Base-by-base conservation (phyloP, 2,888 invertebrate genomes). In the Falcaria lacertinaria region DNA sequence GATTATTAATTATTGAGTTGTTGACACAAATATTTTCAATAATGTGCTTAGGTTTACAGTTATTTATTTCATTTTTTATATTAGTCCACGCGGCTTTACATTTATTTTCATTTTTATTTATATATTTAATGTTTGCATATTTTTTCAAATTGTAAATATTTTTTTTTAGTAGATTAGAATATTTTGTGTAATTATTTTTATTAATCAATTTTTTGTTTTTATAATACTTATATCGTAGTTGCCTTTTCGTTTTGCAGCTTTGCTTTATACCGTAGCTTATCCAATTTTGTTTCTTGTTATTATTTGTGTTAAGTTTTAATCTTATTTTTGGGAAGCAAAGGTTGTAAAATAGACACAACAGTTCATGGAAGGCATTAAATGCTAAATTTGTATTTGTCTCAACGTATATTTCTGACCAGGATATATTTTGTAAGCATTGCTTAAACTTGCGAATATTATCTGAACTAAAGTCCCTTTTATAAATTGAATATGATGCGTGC, bases 361-460 rank as follows among this genome's bases (percentile, higher is more conserved):
- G 8, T 8, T 25, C 7, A 8, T 25, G 25, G 7, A 25, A 25
- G 2, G 4, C 7, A 7, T 25, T 25, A 25, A 25, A 25, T 25
- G 25, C 25, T 1, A 2, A 7, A 8, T 25, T 25, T 25, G 11
- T 2, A 8, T 25, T 8, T 8, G 6, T 8, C 8, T 25, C 25
- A 5, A 2, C 13, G 15, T 34, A 41, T 15, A 41, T 28, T 4
- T 45, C 33, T 4, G 22, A 36, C 33, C 38, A 45, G 1, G 45
- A 39, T n/a, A 45, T n/a, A n/a, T 16, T 37, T 16, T 45, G 19
- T 7, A 45, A n/a, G 11, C 25, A 37, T 32, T 42, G 34, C 19
- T n/a, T 34, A 37, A 45, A 45, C 22, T 45, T 45, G 1, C n/a
- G 22, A 25, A 45, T 17, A 34, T 42, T 45, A 34, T 42, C 40